phyloP scores from a whole-genome alignment of 2,113 vertebrate genomes.

The Megalops atlanticus region DNA sequence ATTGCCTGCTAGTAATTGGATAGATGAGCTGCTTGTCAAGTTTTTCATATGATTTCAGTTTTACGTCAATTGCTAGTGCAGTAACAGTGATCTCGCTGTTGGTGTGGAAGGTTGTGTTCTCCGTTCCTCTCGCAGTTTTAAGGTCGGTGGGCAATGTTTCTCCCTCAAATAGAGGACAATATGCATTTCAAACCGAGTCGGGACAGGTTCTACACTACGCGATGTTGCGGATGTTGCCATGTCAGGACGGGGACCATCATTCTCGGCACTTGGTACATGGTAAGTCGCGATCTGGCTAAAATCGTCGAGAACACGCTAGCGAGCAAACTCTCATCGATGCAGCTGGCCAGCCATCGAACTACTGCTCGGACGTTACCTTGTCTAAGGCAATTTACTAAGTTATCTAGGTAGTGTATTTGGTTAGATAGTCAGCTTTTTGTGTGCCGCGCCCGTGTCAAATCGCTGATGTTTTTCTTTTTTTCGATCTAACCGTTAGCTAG shows the following conservation, averaged over 20 bases:
- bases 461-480: too few species aligned
- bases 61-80: constrained; percentile 1
- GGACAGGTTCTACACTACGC: constrained; percentile 77
- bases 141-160: constrained; percentile 20
- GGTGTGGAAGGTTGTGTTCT: neutral
- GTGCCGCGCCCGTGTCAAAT: too few species aligned
- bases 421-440: too few species aligned
- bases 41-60: neutral
- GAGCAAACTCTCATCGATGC: too few species aligned
- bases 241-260: constrained; percentile 94
- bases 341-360: too few species aligned
- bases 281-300: constrained; percentile 59
- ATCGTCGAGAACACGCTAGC: constrained; percentile 26
- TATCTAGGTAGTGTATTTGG: too few species aligned
- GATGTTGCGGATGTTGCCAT: constrained; percentile 94
- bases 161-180: constrained; percentile 20
- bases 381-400: too few species aligned
- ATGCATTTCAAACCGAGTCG: constrained; percentile 23
- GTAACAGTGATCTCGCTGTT: neutral
- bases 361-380: too few species aligned
- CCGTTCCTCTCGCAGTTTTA: neutral
- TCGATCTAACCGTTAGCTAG: too few species aligned
- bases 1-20: neutral
- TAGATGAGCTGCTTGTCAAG: neutral
- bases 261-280: constrained; percentile 96